phyloP scores from a whole-genome alignment of 2,888 invertebrate species.

The Epirrita christyi region DNA sequence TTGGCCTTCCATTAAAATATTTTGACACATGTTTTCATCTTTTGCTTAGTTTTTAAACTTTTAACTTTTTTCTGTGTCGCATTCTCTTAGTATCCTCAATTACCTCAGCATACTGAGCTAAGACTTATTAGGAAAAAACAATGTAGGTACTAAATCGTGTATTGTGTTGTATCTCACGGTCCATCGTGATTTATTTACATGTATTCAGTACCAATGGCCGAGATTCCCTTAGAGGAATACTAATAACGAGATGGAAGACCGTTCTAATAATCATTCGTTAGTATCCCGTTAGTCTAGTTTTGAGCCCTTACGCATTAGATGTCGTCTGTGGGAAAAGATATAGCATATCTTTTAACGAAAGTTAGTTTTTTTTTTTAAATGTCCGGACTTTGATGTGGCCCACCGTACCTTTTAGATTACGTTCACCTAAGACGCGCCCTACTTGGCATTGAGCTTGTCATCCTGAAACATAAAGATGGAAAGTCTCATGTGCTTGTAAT shows the following conservation, averaged over 20 bases:
- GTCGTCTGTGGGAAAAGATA: background rate
- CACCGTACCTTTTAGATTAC: too few relatives aligned
- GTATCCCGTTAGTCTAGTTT: constrained; percentile 30
- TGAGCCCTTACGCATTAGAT: constrained; percentile 6
- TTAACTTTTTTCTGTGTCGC: constrained; percentile 28
- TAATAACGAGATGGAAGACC: constrained; percentile 53
- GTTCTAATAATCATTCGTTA: constrained; percentile 37
- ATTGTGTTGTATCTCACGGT: constrained; percentile 55
- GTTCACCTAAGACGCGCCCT: too few relatives aligned
- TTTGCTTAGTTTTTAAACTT: too few relatives aligned
- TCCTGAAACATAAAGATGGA: too few relatives aligned
- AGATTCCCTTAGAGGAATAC: constrained; percentile 62
- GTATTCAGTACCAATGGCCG: constrained; percentile 58
- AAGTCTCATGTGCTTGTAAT: too few relatives aligned
- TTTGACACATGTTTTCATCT: too few relatives aligned
- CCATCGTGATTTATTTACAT: constrained; percentile 50
- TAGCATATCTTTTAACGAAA: too few relatives aligned
- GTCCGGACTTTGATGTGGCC: too few relatives aligned
- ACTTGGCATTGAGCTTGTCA: too few relatives aligned
- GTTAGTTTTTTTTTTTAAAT: too few relatives aligned
- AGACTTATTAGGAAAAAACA: constrained; percentile 50
- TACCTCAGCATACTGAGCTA: background rate
- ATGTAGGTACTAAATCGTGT: constrained; percentile 50
- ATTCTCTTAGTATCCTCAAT: constrained; percentile 52
- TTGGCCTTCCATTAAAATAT: too few relatives aligned